Evolutionary conservation across 2,888 invertebrate species (phyloP).

Genomic region (Gandaritis pyraliata): DNA sequence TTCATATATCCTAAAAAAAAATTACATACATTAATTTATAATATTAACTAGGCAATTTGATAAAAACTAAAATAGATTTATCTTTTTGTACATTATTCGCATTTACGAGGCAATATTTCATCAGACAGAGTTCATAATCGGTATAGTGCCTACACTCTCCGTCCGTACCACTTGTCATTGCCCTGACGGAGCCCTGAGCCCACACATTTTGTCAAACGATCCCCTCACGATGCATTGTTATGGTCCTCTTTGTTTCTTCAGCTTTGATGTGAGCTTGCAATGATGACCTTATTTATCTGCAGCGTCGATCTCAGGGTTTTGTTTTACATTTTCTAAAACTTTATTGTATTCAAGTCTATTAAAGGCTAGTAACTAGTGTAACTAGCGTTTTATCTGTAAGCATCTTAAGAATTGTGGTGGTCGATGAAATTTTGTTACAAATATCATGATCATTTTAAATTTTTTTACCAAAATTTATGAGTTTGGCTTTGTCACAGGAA

Average conservation of each 20-base stretch:
- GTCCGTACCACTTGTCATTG: conserved; percentile 54
- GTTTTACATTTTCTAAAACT: not conserved
- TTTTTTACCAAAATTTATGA: no score
- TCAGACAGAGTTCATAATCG: conserved; percentile 50
- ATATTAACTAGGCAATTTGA: not conserved
- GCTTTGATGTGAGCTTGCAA: conserved; percentile 37
- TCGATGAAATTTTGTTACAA: no score
- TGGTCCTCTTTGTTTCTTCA: conserved; percentile 40
- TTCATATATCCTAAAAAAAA: no score
- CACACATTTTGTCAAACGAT: conserved; percentile 54
- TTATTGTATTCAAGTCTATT: not conserved
- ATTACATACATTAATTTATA: no score
- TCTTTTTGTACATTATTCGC: conserved; percentile 32
- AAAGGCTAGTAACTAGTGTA: no score
- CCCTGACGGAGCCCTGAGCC: no score
- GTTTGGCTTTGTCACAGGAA: no score
- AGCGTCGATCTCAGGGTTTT: conserved; percentile 13
- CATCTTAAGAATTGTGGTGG: no score
- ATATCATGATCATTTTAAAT: no score
- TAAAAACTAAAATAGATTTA: conserved; percentile 11
- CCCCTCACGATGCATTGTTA: conserved; percentile 48
- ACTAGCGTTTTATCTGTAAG: no score
- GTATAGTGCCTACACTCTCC: conserved; percentile 54
- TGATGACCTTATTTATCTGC: conserved; percentile 35
- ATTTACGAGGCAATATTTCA: conserved; percentile 38